phyloP scores from a whole-genome alignment of 2,113 vertebrate species.

The Oreochromis niloticus region DNA sequence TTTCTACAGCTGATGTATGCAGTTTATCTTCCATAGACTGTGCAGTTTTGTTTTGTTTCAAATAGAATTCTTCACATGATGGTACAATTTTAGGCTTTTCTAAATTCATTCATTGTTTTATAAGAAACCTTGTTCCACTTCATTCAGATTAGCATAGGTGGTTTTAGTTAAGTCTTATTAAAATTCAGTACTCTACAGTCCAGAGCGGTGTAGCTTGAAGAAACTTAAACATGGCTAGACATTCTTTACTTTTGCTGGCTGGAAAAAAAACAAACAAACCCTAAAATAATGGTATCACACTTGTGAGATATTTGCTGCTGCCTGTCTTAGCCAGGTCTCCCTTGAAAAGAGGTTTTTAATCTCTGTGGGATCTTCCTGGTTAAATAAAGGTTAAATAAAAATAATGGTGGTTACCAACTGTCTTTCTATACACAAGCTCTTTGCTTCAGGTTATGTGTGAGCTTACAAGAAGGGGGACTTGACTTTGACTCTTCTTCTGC shows the following conservation, averaged over 20 bases:
- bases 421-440: not conserved
- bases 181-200: not conserved
- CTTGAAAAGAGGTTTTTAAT: not conserved
- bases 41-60: not conserved
- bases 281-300: not conserved
- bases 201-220: not conserved
- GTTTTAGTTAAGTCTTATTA: not conserved
- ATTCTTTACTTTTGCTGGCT: not conserved
- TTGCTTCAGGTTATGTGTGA: not conserved
- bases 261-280: rapidly evolving
- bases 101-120: not conserved
- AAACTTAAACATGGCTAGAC: not conserved
- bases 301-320: not conserved
- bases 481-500: not conserved
- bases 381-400: not conserved
- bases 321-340: not conserved
- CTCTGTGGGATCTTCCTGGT: not conserved
- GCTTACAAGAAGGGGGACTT: not conserved
- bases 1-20: not conserved
- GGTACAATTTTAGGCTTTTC: not conserved
- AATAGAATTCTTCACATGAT: not conserved
- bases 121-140: not conserved
- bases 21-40: not conserved
- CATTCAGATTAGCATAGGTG: not conserved
- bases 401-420: not conserved